phyloP scores from a whole-genome alignment of 2,113 vertebrate genomes.

The Archocentrus centrarchus region DNA sequence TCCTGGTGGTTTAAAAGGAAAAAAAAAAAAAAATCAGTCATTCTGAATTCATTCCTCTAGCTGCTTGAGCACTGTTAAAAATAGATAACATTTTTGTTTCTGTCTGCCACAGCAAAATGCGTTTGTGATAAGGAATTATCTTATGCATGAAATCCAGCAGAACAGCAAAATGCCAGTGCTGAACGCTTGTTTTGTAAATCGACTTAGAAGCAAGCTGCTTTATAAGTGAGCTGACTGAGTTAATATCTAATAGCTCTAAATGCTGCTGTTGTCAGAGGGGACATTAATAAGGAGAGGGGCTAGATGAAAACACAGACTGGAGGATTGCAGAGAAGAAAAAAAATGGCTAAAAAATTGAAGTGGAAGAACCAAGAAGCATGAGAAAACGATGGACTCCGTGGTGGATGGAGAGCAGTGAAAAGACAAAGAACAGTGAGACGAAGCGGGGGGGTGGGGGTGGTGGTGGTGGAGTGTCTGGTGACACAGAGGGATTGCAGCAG shows the following conservation, averaged over 20 bases:
- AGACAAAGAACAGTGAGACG: slow-evolving; percentile 39
- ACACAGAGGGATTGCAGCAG: slow-evolving; percentile 55
- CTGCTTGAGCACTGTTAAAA: background rate
- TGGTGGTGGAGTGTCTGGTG: slow-evolving; percentile 7
- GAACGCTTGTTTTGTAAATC: slow-evolving; percentile 33
- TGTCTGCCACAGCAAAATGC: background rate
- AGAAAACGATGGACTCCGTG: slow-evolving; percentile 36
- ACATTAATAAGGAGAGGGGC: slow-evolving; percentile 42
- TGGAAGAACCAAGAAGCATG: slow-evolving; percentile 31
- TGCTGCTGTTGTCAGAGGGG: slow-evolving; percentile 26
- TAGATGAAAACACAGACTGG: slow-evolving; percentile 1
- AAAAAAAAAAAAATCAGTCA: background rate
- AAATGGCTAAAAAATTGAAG: slow-evolving; percentile 52
- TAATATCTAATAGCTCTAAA: slow-evolving; percentile 43
- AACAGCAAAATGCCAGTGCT: background rate
- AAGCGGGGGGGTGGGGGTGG: background rate
- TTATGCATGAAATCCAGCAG: background rate
- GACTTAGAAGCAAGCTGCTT: slow-evolving; percentile 20
- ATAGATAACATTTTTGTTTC: background rate
- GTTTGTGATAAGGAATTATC: slow-evolving; percentile 16
- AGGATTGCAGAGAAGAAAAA: slow-evolving; percentile 39
- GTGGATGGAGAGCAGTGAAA: slow-evolving; percentile 50
- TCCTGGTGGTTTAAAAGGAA: background rate
- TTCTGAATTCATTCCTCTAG: background rate
- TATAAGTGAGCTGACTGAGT: slow-evolving; percentile 20